Evolutionary conservation across 1,140 invertebrate species (phyloP).

Genomic region (Thalassaphorura encarpata): DNA sequence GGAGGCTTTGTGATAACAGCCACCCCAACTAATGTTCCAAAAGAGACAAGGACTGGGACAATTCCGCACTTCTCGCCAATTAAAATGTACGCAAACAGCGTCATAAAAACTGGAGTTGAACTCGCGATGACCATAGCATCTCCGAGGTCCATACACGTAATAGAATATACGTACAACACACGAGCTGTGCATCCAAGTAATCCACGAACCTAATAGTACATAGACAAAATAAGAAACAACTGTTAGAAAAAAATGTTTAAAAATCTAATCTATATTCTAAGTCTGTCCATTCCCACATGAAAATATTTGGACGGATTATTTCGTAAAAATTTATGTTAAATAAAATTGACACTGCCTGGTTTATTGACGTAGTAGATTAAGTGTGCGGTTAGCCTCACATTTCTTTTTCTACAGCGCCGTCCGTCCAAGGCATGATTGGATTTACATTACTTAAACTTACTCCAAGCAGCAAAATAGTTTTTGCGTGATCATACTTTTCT

Average conservation of each 20-base stretch:
- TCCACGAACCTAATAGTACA: conserved; percentile 12
- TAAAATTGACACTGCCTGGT: too few species aligned
- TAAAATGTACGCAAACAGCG: conserved; percentile 12
- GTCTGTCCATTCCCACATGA: too few species aligned
- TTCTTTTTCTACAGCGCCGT: too few species aligned
- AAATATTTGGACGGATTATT: too few species aligned
- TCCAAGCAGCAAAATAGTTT: not conserved
- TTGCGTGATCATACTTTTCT: not conserved
- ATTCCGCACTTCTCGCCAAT: conserved; percentile 18
- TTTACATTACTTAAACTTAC: not conserved
- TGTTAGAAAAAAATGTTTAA: too few species aligned
- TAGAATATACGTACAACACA: conserved; percentile 10
- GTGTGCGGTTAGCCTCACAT: too few species aligned
- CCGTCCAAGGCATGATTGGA: too few species aligned
- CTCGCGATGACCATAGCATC: conserved; percentile 19
- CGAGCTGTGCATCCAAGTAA: conserved; percentile 7
- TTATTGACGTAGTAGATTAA: too few species aligned
- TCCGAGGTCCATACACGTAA: conserved; percentile 14
- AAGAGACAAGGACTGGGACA: conserved; percentile 7
- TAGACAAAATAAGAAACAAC: too few species aligned
- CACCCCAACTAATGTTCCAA: conserved; percentile 6
- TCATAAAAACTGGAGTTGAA: conserved; percentile 18
- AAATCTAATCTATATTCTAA: too few species aligned
- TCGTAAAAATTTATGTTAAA: too few species aligned
- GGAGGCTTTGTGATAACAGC: conserved; percentile 3